Evolutionary conservation across 2,797 vertebrate species (phyloP).

Genomic region (Triplophysa bombifrons): DNA sequence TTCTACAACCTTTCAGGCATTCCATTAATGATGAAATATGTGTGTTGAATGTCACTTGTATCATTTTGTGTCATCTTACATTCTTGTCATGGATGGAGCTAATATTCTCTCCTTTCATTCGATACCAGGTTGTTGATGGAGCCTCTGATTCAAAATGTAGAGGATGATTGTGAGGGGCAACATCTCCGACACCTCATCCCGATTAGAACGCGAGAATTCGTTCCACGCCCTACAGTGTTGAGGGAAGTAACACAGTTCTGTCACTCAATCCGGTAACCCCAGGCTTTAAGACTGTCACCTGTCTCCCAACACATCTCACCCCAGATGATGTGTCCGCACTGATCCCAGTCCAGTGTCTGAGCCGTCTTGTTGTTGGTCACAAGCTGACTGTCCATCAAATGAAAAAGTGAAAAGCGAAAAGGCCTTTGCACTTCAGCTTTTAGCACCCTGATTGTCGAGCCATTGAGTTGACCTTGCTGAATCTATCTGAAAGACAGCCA

Average conservation of each 20-base stretch:
- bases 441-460: conserved; percentile 55
- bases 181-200: conserved; percentile 68
- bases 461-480: background rate
- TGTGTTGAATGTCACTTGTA: conserved; percentile 90
- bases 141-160: conserved; percentile 8
- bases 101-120: conserved; percentile 99
- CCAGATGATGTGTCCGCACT: conserved; percentile 35
- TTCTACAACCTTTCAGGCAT: no score
- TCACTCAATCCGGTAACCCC: conserved; percentile 57
- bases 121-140: conserved; percentile 74
- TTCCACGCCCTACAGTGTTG: conserved; percentile 53
- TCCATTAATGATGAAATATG: background rate
- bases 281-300: conserved; percentile 58
- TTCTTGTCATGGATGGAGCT: conserved; percentile 99
- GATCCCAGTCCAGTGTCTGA: conserved; percentile 32
- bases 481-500: background rate
- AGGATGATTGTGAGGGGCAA: conserved; percentile 65
- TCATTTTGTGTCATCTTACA: conserved; percentile 81
- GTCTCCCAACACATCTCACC: conserved; percentile 12
- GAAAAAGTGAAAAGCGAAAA: conserved; percentile 2
- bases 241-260: conserved; percentile 67
- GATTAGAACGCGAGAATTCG: conserved; percentile 69
- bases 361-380: conserved; percentile 39
- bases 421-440: conserved; percentile 52
- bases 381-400: conserved; percentile 25